These are phyloP conservation scores for Slavum lentiscoides DNA, from an alignment of 2,888 invertebrate genomes.

Conservation along the genomic window DNA sequence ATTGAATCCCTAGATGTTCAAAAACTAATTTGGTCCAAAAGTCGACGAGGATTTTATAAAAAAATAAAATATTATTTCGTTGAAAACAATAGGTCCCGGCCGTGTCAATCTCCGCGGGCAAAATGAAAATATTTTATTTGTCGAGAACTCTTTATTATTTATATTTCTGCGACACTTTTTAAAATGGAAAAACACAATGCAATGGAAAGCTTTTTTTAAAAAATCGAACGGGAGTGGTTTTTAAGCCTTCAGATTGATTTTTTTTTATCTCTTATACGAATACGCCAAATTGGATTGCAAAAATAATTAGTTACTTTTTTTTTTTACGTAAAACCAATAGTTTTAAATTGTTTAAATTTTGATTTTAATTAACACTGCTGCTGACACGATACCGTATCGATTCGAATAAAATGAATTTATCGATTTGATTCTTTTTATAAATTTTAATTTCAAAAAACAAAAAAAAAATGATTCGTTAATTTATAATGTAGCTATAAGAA, in stretches of 20 bases:
- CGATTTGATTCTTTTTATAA: no score
- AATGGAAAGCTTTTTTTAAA: neutral
- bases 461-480: no score
- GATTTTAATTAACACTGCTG: no score
- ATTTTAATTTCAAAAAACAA: no score
- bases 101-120: neutral
- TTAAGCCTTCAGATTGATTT: slow-evolving; percentile 1
- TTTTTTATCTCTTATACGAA: neutral
- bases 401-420: no score
- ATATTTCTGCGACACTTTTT: neutral
- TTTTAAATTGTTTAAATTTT: slow-evolving; percentile 1
- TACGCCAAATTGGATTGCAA: neutral
- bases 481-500: no score
- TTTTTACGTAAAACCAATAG: neutral
- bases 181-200: neutral
- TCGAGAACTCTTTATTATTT: slow-evolving; percentile 5
- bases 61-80: slow-evolving; percentile 7
- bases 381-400: no score
- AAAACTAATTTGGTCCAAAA: slow-evolving; percentile 31
- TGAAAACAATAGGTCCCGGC: neutral
- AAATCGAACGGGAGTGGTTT: neutral
- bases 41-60: neutral
- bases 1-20: slow-evolving; percentile 4
- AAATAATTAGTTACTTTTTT: neutral
- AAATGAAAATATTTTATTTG: slow-evolving; percentile 1